These are phyloP conservation scores for Sceloporus tristichus DNA, from an alignment of 2,113 vertebrate species.

Conservation along the genomic window DNA sequence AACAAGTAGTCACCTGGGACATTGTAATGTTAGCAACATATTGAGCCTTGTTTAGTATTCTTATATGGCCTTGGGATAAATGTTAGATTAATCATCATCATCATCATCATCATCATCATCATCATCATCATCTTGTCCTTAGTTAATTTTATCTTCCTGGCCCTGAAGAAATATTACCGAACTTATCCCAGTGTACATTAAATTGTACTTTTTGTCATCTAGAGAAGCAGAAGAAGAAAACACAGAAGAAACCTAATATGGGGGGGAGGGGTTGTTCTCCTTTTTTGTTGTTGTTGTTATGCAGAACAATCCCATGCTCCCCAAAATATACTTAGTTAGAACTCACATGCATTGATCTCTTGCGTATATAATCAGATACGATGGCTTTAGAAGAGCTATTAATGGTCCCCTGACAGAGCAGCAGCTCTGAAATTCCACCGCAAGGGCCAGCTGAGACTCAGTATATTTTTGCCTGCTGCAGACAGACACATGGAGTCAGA, in stretches of 20 bases:
- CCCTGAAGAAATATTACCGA: not conserved
- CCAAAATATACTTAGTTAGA: conserved; percentile 26
- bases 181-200: not conserved
- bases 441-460: conserved; percentile 24
- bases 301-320: conserved; percentile 25
- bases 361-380: conserved; percentile 33
- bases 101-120: not conserved
- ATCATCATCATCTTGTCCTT: not conserved
- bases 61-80: not conserved
- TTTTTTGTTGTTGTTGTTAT: not conserved
- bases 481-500: conserved; percentile 33
- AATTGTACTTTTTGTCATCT: not conserved
- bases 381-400: conserved; percentile 41
- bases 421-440: conserved; percentile 48
- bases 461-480: conserved; percentile 63
- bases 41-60: not conserved
- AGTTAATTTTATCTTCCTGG: not conserved
- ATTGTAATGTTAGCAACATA: not conserved
- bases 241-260: not conserved
- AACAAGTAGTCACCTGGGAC: not conserved
- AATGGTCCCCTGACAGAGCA: conserved; percentile 53
- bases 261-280: no score
- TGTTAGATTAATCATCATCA: no score
- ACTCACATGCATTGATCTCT: conserved; percentile 16
- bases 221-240: not conserved